Base-by-base conservation (phyloP, 2,888 invertebrate species). In the Physocephala rufipes region DNA sequence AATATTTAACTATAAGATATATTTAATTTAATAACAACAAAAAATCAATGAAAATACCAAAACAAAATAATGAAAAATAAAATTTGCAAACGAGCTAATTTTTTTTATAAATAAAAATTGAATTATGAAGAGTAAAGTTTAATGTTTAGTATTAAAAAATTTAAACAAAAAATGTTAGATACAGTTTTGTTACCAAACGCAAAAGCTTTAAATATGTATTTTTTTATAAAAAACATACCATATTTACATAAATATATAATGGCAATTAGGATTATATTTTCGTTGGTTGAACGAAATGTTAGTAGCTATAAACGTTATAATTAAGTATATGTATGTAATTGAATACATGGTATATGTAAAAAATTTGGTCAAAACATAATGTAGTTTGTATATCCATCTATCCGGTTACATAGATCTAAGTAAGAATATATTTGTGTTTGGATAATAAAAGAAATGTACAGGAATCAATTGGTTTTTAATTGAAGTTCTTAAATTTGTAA, bases 181-280 rank as follows among this genome's bases (percentile, higher is more conserved):
- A 28, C 0, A 58, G 12, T 43, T 64, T 45, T 64, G 21, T 24
- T 64, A 49, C 43, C 45, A 30, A 21, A 5, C 49, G 51, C 59
- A 68, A 73, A 68, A 69, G 70, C 47, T 66, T 66, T 67, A 68
- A 70, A 43, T 69, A 66, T 71, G 45, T 67, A 47, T 19, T 67
- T 70, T n/a, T 71, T 47, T 70, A 47, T 68, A 68, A 51, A 43
- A 51, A 62, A n/a, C n/a, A n/a, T n/a, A n/a, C n/a, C 62, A 51
- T 62, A 68, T 26, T 30, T 47, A 28, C 12, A 28, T 59, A 47
- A 36, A 47, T 51, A 51, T 49, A 51, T n/a, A 55, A 51, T 36
- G 43, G 12, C 19, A 53, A 36, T n/a, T 53, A 55, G 43, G 51
- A 21, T 19, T 30, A 66, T 53, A 65, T n/a, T 58, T 21, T 1